Base-by-base conservation (phyloP, 2,888 invertebrate genomes). In the Pristionchus entomophagus region DNA sequence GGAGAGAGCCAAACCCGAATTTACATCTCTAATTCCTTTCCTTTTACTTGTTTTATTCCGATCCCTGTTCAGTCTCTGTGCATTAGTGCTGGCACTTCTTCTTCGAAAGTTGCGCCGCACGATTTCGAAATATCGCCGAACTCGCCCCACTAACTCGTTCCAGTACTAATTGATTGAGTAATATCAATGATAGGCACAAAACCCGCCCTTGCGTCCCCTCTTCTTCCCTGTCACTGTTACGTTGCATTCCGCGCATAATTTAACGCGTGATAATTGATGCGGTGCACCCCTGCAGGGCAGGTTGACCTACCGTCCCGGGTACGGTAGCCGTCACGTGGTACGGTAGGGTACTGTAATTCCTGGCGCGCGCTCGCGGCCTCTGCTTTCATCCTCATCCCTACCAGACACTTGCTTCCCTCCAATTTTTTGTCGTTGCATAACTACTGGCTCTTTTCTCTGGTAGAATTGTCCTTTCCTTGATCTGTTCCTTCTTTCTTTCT, bases 221-320 rank as follows among this genome's bases (percentile, higher is more conserved):
- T 6, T 32, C 65, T 65, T n/a, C 22, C 65, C 32, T 35, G 14
- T n/a, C n/a, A 22, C n/a, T n/a, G n/a, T n/a, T 10, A 73, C 56
- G 73, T 73, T 73, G 73, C 73, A 73, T 73, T 73, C 73, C 73
- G 41, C 38, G 73, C 73, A 73, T 73, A 73, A 73, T 73, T 73
- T 38, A n/a, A 38, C 26, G 73, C 26, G 17, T 12, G n/a, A 19
- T 17, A 45, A 73, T 73, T 73, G 73, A 73, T 73, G 45, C 35
- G 35, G 6, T 69, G 59, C 59, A 59, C 59, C 59, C 22, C 22
- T 2, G 65, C 38, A 69, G 29, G 19, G 38, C 14, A 14, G 65
- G 65, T 35, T n/a, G n/a, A n/a, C n/a, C n/a, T n/a, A n/a, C n/a
- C n/a, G n/a, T n/a, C n/a, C n/a, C n/a, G n/a, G n/a, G n/a, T 69